These are phyloP conservation scores for Aricia agestis DNA, from an alignment of 1,140 invertebrate species.

Conservation along the genomic window DNA sequence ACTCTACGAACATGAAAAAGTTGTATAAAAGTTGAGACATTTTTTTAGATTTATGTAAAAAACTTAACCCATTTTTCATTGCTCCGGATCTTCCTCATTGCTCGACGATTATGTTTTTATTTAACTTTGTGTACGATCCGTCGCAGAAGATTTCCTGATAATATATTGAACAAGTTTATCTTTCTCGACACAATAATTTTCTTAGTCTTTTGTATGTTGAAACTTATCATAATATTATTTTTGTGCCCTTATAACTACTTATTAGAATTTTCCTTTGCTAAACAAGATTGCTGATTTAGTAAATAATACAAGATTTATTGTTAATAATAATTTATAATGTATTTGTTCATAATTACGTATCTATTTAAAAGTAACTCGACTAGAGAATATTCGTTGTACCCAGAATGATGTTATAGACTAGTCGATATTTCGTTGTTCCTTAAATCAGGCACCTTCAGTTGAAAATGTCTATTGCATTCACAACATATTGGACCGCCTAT, in stretches of 20 bases:
- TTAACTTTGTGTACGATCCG: not conserved
- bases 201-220: not conserved
- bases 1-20: conserved; percentile 4
- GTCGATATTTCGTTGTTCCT: conserved; percentile 60
- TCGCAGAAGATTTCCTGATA: not conserved
- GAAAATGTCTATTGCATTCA: conserved; percentile 69
- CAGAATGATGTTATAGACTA: conserved; percentile 45
- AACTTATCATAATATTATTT: not conserved
- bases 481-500: conserved; percentile 56
- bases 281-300: not conserved
- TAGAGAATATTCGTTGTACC: conserved; percentile 59
- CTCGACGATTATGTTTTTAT: conserved; percentile 9
- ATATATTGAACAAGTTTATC: not conserved
- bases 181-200: not conserved
- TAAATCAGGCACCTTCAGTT: conserved; percentile 60
- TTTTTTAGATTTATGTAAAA: conserved; percentile 67
- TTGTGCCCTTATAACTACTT: no score
- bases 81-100: conserved; percentile 33
- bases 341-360: conserved; percentile 4
- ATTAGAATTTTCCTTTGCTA: no score
- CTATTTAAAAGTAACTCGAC: conserved; percentile 33
- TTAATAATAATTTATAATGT: not conserved
- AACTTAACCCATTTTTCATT: conserved; percentile 66
- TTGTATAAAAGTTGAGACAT: conserved; percentile 40
- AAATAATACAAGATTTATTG: not conserved